A percentile compares a stretch with the other conserved stretches of the same genome.
These are phyloP conservation scores for Microctenopoma steveboyesi DNA, from an alignment of 2,797 vertebrate genomes.

Conservation along the genomic window DNA sequence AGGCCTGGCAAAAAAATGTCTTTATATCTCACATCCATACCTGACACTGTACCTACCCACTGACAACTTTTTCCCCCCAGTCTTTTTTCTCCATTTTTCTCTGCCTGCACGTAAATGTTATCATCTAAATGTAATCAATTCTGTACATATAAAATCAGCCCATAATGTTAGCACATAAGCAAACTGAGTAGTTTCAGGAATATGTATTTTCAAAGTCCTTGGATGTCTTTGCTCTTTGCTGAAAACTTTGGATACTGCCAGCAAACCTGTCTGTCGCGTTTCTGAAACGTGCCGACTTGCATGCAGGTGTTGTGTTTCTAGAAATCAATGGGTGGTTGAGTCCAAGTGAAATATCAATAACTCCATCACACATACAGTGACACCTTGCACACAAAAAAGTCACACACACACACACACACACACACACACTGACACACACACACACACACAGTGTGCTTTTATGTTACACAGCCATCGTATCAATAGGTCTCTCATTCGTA, in stretches of 20 bases:
- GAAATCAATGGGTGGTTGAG: conserved; percentile 67
- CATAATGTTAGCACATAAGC: conserved; percentile 40
- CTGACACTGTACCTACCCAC: conserved; percentile 73
- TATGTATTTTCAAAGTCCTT: conserved; percentile 67
- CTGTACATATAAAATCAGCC: conserved; percentile 65
- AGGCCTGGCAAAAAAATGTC: conserved; percentile 81
- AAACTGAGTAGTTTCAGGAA: conserved; percentile 40
- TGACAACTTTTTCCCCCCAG: conserved; percentile 27
- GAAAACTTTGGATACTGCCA: conserved; percentile 68
- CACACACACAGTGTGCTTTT: conserved; percentile 21
- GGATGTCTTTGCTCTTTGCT: conserved; percentile 63
- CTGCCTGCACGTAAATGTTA: conserved; percentile 71
- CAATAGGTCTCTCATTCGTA: conserved; percentile 66
- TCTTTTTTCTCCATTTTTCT: conserved; percentile 49
- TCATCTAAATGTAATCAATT: conserved; percentile 70
- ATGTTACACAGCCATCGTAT: conserved; percentile 50
- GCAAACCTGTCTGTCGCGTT: conserved; percentile 46
- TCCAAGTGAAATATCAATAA: conserved; percentile 74
- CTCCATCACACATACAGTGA: conserved; percentile 60
- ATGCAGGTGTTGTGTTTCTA: conserved; percentile 54
- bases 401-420: conserved; percentile 27
- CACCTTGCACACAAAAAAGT: conserved; percentile 46
- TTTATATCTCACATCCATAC: conserved; percentile 79
- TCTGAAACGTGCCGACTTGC: conserved; percentile 50
- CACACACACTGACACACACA: not conserved